Evolutionary conservation across 2,113 vertebrate genomes (phyloP).

Genomic region (Lampris incognitus): DNA sequence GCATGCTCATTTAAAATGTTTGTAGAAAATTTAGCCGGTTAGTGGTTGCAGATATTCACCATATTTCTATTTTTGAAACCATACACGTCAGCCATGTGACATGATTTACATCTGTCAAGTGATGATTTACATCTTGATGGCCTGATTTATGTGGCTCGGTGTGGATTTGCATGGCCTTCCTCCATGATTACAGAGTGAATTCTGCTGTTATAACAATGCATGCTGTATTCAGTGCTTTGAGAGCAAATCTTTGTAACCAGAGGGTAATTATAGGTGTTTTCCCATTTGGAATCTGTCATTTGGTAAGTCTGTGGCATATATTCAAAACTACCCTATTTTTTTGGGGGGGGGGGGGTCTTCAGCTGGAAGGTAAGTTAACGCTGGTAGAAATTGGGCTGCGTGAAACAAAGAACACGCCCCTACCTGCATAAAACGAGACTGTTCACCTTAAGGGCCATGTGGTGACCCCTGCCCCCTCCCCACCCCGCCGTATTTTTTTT

Average conservation of each 20-base stretch:
- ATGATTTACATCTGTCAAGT: slow-evolving; percentile 63
- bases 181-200: slow-evolving; percentile 65
- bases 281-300: slow-evolving; percentile 59
- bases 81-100: slow-evolving; percentile 59
- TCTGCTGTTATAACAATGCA: slow-evolving; percentile 64
- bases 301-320: slow-evolving; percentile 45
- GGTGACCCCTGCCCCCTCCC: slow-evolving; percentile 12
- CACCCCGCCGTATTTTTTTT: slow-evolving; percentile 8
- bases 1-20: slow-evolving; percentile 21
- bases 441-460: slow-evolving; percentile 44
- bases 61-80: slow-evolving; percentile 18
- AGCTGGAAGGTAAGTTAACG: not conserved
- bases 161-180: slow-evolving; percentile 41
- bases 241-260: slow-evolving; percentile 59
- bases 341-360: slow-evolving; percentile 3
- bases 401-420: slow-evolving; percentile 3
- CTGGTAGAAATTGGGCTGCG: slow-evolving; percentile 40
- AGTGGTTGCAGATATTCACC: slow-evolving; percentile 42
- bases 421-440: slow-evolving; percentile 39
- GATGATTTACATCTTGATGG: slow-evolving; percentile 61
- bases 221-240: slow-evolving; percentile 27
- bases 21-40: slow-evolving; percentile 23
- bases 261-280: slow-evolving; percentile 41
- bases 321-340: slow-evolving; percentile 47
- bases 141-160: slow-evolving; percentile 61